Evolutionary conservation across 1,140 invertebrate species (phyloP).

Genomic region (Planococcus citri): DNA sequence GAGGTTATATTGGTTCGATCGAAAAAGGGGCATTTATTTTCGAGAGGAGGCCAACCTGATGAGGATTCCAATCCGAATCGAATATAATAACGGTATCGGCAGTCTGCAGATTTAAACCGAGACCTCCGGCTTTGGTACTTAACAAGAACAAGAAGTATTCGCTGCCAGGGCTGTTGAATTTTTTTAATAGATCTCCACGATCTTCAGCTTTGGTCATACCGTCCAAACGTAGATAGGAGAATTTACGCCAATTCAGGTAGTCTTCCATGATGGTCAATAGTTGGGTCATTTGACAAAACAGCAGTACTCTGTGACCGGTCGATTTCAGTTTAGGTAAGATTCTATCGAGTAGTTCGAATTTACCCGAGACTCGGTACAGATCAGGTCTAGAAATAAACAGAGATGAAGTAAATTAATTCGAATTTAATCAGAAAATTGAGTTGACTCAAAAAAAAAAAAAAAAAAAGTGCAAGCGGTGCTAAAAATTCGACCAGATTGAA

Average conservation of each 20-base stretch:
- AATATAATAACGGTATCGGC: conserved; percentile 63
- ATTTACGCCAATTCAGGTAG: conserved; percentile 47
- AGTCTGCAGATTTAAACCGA: conserved; percentile 55
- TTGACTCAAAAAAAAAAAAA: too few species aligned
- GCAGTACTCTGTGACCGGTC: conserved; percentile 46
- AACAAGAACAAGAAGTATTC: conserved; percentile 55
- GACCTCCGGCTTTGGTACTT: conserved; percentile 53
- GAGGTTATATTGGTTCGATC: conserved; percentile 9
- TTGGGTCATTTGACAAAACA: conserved; percentile 66
- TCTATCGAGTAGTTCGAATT: conserved; percentile 57
- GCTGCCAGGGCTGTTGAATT: conserved; percentile 47
- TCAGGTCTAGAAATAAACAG: conserved; percentile 39
- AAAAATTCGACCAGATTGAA: conserved; percentile 16
- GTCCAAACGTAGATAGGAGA: conserved; percentile 41
- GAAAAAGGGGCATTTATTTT: background rate
- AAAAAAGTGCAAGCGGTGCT: too few species aligned
- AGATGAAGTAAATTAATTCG: conserved; percentile 18
- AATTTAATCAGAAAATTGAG: background rate
- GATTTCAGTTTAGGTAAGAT: conserved; percentile 53
- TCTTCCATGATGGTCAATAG: conserved; percentile 61
- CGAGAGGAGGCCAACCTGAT: conserved; percentile 36
- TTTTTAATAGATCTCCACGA: conserved; percentile 45
- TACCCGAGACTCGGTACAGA: conserved; percentile 50
- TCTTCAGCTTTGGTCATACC: conserved; percentile 59
- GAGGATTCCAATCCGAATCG: conserved; percentile 66